phyloP scores from a whole-genome alignment of 1,140 invertebrate species.

The Cyclina sinensis region DNA sequence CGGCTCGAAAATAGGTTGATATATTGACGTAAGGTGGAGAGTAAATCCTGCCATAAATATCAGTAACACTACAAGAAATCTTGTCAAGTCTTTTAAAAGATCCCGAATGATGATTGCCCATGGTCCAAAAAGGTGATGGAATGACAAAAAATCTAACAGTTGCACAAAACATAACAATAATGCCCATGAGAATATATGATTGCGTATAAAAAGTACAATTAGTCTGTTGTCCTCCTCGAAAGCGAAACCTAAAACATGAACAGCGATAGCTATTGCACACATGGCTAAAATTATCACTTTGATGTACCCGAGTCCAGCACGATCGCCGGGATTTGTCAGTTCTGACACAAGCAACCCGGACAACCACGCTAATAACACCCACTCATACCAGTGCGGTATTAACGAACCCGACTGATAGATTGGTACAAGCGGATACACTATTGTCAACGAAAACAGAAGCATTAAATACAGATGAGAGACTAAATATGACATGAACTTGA shows the following conservation, averaged over 20 bases:
- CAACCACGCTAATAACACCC: constrained; percentile 97
- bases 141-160: constrained; percentile 96
- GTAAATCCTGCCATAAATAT: constrained; percentile 99
- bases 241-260: constrained; percentile 93
- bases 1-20: constrained; percentile 92
- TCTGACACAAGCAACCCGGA: constrained; percentile 98
- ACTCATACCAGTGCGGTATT: constrained; percentile 96
- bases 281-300: constrained; percentile 95
- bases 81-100: constrained; percentile 92
- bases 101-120: constrained; percentile 93
- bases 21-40: constrained; percentile 98
- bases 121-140: constrained; percentile 99
- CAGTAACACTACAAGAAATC: constrained; percentile 98
- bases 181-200: constrained; percentile 98
- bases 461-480: constrained; percentile 99
- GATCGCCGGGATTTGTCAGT: constrained; percentile 94
- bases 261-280: constrained; percentile 95
- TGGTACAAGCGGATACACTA: constrained; percentile 93
- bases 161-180: constrained; percentile 98
- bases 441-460: constrained; percentile 94
- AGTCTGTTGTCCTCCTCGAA: constrained; percentile 89
- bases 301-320: constrained; percentile 85
- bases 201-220: constrained; percentile 94
- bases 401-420: constrained; percentile 86
- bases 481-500: constrained; percentile 99